Conservation (phyloP, 2,113 vertebrate species). For the Sapayoa aenigma region DNA sequence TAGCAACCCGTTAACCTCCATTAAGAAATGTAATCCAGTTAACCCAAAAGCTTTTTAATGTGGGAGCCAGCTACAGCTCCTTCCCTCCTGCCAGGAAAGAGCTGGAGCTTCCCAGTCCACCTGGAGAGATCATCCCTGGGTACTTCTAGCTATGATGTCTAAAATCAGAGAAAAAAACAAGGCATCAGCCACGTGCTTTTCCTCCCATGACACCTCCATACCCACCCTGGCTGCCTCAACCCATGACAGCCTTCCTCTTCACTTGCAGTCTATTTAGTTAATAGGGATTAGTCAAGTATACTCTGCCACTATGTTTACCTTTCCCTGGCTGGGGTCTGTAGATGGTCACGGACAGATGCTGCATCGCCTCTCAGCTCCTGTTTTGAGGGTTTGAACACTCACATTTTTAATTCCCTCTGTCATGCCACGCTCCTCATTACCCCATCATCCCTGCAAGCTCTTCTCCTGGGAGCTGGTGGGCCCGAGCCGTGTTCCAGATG, state of each 20-base stretch:
- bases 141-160: too few species aligned
- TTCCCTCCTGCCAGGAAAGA: background rate
- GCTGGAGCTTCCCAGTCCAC: background rate
- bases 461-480: background rate
- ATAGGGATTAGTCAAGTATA: background rate
- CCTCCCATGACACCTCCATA: background rate
- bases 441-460: background rate
- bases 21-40: background rate
- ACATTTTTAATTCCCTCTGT: background rate
- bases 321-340: background rate
- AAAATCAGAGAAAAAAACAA: too few species aligned
- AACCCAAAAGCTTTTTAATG: background rate
- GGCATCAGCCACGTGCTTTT: too few species aligned
- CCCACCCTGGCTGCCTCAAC: background rate
- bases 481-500: background rate
- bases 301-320: accelerated
- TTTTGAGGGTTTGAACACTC: background rate
- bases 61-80: accelerated
- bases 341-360: accelerated
- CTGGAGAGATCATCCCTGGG: accelerated
- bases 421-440: background rate
- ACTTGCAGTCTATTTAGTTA: background rate
- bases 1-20: background rate
- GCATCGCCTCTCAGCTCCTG: background rate
- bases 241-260: background rate